Percentiles rank a stretch among this genome's conserved stretches.
These are phyloP conservation scores for Thaumetopoea pityocampa DNA, from an alignment of 1,140 invertebrate genomes.

Conservation along the genomic window DNA sequence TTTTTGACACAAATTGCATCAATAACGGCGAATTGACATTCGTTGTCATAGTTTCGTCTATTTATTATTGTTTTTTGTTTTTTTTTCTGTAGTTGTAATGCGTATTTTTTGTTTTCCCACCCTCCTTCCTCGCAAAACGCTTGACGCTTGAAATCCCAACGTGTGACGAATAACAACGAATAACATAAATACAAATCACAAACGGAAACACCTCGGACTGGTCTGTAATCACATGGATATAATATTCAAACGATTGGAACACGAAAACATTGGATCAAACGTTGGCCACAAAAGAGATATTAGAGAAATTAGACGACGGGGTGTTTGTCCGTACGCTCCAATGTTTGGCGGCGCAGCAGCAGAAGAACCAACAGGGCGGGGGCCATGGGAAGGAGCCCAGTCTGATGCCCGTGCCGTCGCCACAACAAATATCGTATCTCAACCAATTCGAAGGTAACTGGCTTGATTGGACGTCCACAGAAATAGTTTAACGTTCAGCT, in stretches of 20 bases:
- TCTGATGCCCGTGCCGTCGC: constrained; percentile 96
- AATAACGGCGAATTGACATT: no score
- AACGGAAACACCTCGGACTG: constrained; percentile 18
- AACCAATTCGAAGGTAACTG: constrained; percentile 91
- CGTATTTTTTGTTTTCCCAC: constrained; percentile 73
- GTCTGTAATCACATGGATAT: constrained; percentile 6
- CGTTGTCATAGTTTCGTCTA: constrained; percentile 34
- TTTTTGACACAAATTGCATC: constrained; percentile 28
- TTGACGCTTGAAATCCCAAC: constrained; percentile 72
- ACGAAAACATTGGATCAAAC: constrained; percentile 33
- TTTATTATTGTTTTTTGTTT: constrained; percentile 42
- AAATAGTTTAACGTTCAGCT: constrained; percentile 17
- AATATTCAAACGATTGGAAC: constrained; percentile 8
- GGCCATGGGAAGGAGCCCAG: constrained; percentile 86
- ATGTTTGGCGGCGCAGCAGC: constrained; percentile 86
- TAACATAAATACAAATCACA: constrained; percentile 26
- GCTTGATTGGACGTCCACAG: constrained; percentile 28
- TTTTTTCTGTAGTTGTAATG: constrained; percentile 75
- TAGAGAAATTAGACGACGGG: constrained; percentile 80
- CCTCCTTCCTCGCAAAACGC: constrained; percentile 62
- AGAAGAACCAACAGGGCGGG: constrained; percentile 73
- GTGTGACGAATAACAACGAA: constrained; percentile 67
- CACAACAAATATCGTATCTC: constrained; percentile 96
- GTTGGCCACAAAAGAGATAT: constrained; percentile 58
- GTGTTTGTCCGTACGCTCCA: constrained; percentile 88